Percentiles rank a stretch among this genome's conserved stretches.
phyloP scores from a whole-genome alignment of 2,797 vertebrate genomes.

The Pagetopsis macropterus region DNA sequence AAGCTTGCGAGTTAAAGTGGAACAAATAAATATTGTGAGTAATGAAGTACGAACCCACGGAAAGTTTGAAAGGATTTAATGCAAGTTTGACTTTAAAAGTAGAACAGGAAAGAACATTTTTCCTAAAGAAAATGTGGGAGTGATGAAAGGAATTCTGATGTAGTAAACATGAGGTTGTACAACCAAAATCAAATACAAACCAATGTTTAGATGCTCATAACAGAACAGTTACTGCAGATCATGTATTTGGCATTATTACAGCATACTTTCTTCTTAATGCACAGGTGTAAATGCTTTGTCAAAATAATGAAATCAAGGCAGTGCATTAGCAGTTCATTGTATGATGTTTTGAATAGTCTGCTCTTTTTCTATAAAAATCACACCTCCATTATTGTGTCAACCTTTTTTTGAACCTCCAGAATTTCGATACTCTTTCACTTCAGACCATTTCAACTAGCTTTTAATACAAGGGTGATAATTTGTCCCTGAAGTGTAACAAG shows the following conservation, averaged over 20 bases:
- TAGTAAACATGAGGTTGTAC: background rate
- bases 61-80: background rate
- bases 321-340: conserved; percentile 20
- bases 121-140: background rate
- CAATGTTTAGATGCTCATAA: background rate
- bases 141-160: background rate
- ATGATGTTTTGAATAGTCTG: conserved; percentile 18
- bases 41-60: background rate
- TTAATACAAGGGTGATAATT: conserved; percentile 25
- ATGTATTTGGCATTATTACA: conserved; percentile 8
- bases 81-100: background rate
- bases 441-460: conserved; percentile 10
- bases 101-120: background rate
- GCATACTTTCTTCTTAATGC: conserved; percentile 14
- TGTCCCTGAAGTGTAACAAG: conserved; percentile 29
- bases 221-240: background rate
- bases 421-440: conserved; percentile 6
- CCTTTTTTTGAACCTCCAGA: conserved; percentile 7
- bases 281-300: conserved; percentile 14
- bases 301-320: conserved; percentile 14
- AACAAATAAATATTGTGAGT: conserved; percentile 11
- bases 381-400: background rate
- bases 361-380: background rate
- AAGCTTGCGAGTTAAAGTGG: conserved; percentile 8
- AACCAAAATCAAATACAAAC: background rate